phyloP scores from a whole-genome alignment of 2,888 invertebrate genomes.

The Patella ulyssiponensis region DNA sequence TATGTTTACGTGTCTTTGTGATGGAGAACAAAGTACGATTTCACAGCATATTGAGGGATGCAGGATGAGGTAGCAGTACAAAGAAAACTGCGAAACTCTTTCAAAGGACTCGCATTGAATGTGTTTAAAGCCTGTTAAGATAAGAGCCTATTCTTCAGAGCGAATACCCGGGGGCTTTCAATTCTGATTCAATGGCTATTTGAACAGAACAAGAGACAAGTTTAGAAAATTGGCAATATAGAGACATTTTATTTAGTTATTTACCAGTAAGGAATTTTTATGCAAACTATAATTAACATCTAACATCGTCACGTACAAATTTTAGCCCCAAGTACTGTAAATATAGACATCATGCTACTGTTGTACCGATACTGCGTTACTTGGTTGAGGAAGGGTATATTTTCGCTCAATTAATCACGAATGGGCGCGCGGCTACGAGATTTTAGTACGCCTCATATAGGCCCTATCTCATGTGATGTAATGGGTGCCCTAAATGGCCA shows the following conservation, averaged over 20 bases:
- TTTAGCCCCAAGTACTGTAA: too few species aligned
- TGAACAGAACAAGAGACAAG: too few species aligned
- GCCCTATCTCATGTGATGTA: not conserved
- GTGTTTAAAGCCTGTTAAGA: not conserved
- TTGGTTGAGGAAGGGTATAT: not conserved
- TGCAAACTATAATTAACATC: not conserved
- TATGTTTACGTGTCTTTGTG: not conserved
- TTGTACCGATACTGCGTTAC: too few species aligned
- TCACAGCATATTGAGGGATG: not conserved
- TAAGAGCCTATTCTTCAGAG: slow-evolving; percentile 2
- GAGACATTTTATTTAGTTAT: not conserved
- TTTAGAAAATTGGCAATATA: too few species aligned
- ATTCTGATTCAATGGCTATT: too few species aligned
- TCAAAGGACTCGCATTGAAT: not conserved
- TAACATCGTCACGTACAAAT: too few species aligned
- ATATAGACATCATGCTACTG: too few species aligned
- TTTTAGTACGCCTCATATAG: not conserved
- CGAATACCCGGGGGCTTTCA: not conserved
- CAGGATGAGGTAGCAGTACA: not conserved
- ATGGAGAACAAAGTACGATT: not conserved
- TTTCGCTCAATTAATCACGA: not conserved
- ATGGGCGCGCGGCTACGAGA: not conserved
- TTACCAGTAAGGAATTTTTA: slow-evolving; percentile 12
- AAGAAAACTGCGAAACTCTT: not conserved
- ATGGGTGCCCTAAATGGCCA: not conserved